Percentiles rank a stretch among this genome's conserved stretches.
These are phyloP conservation scores for Edolisoma coerulescens DNA, from an alignment of 2,113 vertebrate genomes.

Conservation along the genomic window DNA sequence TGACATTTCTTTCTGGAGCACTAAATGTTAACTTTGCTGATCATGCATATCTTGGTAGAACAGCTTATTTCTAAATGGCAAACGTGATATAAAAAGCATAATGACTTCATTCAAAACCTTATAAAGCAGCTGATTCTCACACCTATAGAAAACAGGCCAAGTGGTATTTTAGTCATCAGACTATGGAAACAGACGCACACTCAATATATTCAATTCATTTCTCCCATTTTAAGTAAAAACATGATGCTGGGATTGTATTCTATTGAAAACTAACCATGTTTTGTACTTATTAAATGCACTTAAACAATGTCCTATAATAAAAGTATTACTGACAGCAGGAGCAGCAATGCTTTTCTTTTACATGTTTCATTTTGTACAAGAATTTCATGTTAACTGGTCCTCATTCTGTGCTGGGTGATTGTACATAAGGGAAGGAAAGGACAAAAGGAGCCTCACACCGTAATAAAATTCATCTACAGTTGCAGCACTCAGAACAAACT, in stretches of 20 bases:
- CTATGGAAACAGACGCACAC: slow-evolving; percentile 11
- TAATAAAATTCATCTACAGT: background rate
- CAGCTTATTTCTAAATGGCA: slow-evolving; percentile 60
- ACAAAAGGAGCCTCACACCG: background rate
- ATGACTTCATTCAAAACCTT: slow-evolving; percentile 55
- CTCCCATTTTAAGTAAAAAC: background rate
- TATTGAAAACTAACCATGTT: background rate
- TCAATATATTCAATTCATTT: background rate
- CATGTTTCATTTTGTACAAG: background rate
- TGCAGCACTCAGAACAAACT: background rate
- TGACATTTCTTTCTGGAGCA: slow-evolving; percentile 67
- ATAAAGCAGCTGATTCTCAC: slow-evolving; percentile 41
- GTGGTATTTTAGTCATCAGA: slow-evolving; percentile 32
- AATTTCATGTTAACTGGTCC: background rate
- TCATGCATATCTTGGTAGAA: slow-evolving; percentile 38
- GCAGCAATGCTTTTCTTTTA: background rate
- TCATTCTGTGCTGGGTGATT: background rate
- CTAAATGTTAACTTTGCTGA: slow-evolving; percentile 68
- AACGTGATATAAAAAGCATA: slow-evolving; percentile 49
- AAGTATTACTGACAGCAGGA: background rate
- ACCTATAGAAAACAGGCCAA: slow-evolving; percentile 38
- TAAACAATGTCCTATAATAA: background rate
- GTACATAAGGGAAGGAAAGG: background rate
- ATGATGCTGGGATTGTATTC: background rate
- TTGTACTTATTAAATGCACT: background rate